Percentiles rank a stretch among this genome's conserved stretches.
phyloP scores from a whole-genome alignment of 2,797 vertebrate species.

The Cygnus olor region DNA sequence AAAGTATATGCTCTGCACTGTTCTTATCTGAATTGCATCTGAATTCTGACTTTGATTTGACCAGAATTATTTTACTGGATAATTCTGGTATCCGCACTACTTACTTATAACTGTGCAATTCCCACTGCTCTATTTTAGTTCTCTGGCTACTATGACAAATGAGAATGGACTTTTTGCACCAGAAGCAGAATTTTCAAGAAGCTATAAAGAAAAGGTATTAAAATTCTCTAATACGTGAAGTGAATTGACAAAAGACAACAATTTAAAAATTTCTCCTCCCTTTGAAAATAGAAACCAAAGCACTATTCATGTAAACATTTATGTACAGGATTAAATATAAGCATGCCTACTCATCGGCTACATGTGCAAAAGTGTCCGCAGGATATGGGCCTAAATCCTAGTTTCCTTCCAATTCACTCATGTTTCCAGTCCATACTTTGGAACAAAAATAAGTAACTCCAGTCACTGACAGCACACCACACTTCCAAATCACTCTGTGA shows the following conservation, averaged over 20 bases:
- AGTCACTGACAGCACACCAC: neutral
- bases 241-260: neutral
- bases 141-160: neutral
- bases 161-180: neutral
- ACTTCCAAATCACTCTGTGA: neutral
- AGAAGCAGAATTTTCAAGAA: neutral
- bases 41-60: neutral
- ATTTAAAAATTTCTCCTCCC: neutral
- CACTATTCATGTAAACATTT: neutral
- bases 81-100: neutral
- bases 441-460: slow-evolving; percentile 18
- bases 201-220: neutral
- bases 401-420: neutral
- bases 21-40: neutral
- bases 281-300: neutral
- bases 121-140: neutral
- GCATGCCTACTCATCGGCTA: slow-evolving; percentile 4
- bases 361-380: slow-evolving; percentile 17
- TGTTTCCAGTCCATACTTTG: slow-evolving; percentile 5
- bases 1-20: neutral
- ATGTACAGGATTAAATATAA: neutral
- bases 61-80: neutral
- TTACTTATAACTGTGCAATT: neutral
- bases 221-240: neutral
- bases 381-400: slow-evolving; percentile 30